phyloP scores from a whole-genome alignment of 2,113 vertebrate genomes.

The Noctilio leporinus region DNA sequence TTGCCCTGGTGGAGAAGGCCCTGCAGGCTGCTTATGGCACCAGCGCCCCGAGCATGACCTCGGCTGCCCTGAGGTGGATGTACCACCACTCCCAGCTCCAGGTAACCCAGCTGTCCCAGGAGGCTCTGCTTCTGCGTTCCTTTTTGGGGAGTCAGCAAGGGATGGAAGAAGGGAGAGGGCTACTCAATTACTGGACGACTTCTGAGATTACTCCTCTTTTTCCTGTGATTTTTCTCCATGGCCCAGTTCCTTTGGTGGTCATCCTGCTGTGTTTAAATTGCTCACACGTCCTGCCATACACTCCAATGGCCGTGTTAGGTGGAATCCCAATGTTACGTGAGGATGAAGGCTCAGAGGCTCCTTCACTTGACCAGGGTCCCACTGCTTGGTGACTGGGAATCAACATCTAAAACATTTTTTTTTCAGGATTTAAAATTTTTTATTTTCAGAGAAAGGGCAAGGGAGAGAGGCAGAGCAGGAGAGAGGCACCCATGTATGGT shows the following conservation, averaged over 20 bases:
- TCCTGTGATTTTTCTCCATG: neutral
- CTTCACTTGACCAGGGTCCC: neutral
- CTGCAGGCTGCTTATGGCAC: constrained; percentile 81
- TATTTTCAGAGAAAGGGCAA: too few species aligned
- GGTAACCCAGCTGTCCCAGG: constrained; percentile 66
- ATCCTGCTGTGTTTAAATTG: neutral
- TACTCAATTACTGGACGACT: neutral
- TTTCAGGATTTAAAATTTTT: too few species aligned
- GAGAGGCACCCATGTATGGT: too few species aligned
- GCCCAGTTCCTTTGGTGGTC: neutral
- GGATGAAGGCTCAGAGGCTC: neutral
- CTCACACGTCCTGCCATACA: too few species aligned
- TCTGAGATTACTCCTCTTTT: neutral
- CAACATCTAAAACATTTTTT: too few species aligned
- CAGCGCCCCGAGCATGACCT: constrained; percentile 80
- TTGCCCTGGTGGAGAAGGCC: constrained; percentile 82
- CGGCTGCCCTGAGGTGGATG: constrained; percentile 88
- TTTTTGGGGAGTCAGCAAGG: neutral
- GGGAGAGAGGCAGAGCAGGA: too few species aligned
- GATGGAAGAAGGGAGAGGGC: neutral
- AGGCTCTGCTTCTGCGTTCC: too few species aligned
- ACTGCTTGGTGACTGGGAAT: neutral
- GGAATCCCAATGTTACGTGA: neutral
- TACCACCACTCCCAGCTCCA: constrained; percentile 91
- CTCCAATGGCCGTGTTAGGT: neutral